Evolutionary conservation across 2,113 vertebrate genomes (phyloP).

Genomic region (Chaetodon auriga): DNA sequence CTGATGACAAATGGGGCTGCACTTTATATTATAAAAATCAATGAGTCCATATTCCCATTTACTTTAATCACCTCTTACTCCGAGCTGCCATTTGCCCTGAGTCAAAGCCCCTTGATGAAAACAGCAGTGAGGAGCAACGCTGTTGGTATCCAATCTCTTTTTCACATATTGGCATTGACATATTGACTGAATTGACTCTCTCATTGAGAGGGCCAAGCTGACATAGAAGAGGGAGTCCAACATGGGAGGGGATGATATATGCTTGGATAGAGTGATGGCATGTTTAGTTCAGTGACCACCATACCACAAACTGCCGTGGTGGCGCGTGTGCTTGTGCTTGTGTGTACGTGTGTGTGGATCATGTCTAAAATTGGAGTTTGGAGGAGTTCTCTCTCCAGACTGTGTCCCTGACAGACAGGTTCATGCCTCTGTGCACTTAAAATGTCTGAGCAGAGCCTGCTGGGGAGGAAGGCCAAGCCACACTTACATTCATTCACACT

Average conservation of each 20-base stretch:
- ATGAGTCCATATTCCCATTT: slow-evolving; percentile 55
- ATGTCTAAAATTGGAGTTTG: slow-evolving; percentile 63
- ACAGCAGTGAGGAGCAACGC: slow-evolving; percentile 4
- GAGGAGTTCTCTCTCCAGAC: slow-evolving; percentile 63
- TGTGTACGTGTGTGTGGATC: slow-evolving; percentile 17
- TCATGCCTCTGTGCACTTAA: slow-evolving; percentile 61
- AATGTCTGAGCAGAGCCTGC: slow-evolving; percentile 22
- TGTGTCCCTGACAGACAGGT: slow-evolving; percentile 61
- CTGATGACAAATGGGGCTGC: slow-evolving; percentile 37
- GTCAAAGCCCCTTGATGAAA: slow-evolving; percentile 49
- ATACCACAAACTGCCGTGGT: background rate
- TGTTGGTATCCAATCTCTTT: slow-evolving; percentile 39
- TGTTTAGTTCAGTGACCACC: slow-evolving; percentile 56
- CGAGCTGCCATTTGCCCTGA: slow-evolving; percentile 44
- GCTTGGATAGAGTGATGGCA: slow-evolving; percentile 4
- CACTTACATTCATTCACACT: slow-evolving; percentile 30
- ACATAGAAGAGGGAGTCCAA: slow-evolving; percentile 12
- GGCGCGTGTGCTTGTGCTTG: background rate
- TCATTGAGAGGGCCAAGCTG: slow-evolving; percentile 23
- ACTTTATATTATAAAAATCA: slow-evolving; percentile 65
- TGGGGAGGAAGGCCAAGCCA: background rate
- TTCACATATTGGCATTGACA: slow-evolving; percentile 36
- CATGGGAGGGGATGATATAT: background rate
- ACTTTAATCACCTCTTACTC: slow-evolving; percentile 62
- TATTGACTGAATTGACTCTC: slow-evolving; percentile 24